phyloP scores from a whole-genome alignment of 2,797 vertebrate species.

The Pangasius djambal region DNA sequence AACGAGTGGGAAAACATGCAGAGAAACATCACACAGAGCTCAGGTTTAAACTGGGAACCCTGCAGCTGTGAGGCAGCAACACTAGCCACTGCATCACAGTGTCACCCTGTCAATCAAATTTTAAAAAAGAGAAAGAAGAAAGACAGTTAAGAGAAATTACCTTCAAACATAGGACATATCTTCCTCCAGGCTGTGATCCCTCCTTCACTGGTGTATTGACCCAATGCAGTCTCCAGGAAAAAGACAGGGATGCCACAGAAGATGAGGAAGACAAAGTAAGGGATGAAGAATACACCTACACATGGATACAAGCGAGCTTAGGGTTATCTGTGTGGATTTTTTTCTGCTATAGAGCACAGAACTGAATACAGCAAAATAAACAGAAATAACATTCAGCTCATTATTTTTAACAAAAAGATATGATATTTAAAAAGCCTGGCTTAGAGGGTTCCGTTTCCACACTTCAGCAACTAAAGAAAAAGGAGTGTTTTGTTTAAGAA shows the following conservation, averaged over 20 bases:
- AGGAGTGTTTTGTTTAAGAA: slow-evolving; percentile 11
- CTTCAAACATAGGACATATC: slow-evolving; percentile 93
- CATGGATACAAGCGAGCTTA: background rate
- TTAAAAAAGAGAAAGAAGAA: background rate
- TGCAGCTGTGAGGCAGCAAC: background rate
- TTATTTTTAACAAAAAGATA: background rate
- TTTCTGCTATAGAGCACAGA: background rate
- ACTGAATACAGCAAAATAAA: background rate
- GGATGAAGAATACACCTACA: slow-evolving; percentile 91
- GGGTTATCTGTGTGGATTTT: background rate
- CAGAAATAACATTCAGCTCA: background rate
- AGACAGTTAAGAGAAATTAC: slow-evolving; percentile 68
- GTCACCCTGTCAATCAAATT: background rate
- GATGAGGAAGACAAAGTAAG: slow-evolving; percentile 90
- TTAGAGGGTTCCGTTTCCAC: background rate
- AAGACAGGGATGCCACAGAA: slow-evolving; percentile 90
- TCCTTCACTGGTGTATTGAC: slow-evolving; percentile 93
- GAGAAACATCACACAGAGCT: background rate
- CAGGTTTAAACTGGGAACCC: background rate
- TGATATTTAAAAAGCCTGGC: background rate
- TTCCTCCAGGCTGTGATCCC: slow-evolving; percentile 93
- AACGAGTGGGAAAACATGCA: background rate
- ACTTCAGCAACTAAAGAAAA: slow-evolving; percentile 2
- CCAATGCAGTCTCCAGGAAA: slow-evolving; percentile 90
- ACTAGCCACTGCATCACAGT: background rate